phyloP scores from a whole-genome alignment of 2,797 vertebrate genomes.

The Gallinago nigripennis region DNA sequence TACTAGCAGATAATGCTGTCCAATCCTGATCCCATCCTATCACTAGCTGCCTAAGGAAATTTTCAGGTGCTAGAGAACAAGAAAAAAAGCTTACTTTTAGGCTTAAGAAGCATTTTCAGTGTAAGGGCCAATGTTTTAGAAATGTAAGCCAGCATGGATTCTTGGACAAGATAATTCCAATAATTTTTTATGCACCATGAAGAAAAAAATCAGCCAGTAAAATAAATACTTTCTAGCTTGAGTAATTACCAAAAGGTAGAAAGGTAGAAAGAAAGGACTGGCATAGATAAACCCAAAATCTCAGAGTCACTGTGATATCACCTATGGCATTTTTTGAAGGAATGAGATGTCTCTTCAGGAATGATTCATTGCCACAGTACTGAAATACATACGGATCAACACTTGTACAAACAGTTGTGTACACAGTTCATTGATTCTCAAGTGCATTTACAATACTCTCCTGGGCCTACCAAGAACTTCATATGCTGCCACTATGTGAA shows the following conservation, averaged over 20 bases:
- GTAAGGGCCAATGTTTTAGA: background rate
- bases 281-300: background rate
- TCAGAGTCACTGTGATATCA: background rate
- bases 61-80: background rate
- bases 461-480: background rate
- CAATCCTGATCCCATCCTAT: background rate
- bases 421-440: background rate
- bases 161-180: background rate
- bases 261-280: background rate
- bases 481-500: background rate
- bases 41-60: background rate
- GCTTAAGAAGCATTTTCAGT: background rate
- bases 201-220: background rate
- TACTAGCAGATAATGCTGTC: background rate
- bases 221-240: background rate
- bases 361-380: background rate
- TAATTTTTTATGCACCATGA: background rate
- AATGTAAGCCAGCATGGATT: background rate
- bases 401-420: background rate
- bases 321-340: background rate
- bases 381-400: background rate
- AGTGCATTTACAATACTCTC: background rate
- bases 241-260: background rate
- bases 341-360: background rate
- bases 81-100: background rate